Evolutionary conservation across 2,888 invertebrate species (phyloP).

Genomic region (Cataglyphis rosenhaueri): DNA sequence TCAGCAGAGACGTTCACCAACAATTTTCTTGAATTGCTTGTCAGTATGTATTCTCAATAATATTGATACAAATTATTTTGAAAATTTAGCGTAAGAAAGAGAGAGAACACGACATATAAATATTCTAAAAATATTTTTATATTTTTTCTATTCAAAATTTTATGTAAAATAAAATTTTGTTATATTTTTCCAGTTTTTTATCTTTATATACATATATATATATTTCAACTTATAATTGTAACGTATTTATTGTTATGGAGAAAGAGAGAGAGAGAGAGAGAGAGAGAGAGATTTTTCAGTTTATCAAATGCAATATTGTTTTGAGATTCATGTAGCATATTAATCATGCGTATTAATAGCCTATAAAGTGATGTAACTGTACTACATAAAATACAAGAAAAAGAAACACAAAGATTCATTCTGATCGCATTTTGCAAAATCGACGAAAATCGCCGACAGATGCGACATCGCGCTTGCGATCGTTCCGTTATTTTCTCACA

Average conservation of each 20-base stretch:
- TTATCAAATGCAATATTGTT: neutral
- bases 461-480: conserved; percentile 36
- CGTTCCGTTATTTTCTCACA: conserved; percentile 36
- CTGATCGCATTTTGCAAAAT: conserved; percentile 53
- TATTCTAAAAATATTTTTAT: neutral
- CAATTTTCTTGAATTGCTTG: neutral
- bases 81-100: neutral
- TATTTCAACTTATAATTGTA: too few species aligned
- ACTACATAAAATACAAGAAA: neutral
- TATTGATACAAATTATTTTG: neutral
- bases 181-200: neutral
- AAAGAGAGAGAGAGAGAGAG: too few species aligned
- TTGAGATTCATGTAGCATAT: neutral
- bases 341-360: neutral
- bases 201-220: too few species aligned
- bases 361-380: neutral
- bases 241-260: too few species aligned
- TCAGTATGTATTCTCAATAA: neutral
- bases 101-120: neutral
- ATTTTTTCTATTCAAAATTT: neutral
- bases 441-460: conserved; percentile 24
- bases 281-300: neutral
- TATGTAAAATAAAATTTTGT: conserved; percentile 4
- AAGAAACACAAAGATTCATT: conserved; percentile 37
- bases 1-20: neutral